Conservation (phyloP, 2,888 invertebrate genomes). For the Acrobasis suavella region DNA sequence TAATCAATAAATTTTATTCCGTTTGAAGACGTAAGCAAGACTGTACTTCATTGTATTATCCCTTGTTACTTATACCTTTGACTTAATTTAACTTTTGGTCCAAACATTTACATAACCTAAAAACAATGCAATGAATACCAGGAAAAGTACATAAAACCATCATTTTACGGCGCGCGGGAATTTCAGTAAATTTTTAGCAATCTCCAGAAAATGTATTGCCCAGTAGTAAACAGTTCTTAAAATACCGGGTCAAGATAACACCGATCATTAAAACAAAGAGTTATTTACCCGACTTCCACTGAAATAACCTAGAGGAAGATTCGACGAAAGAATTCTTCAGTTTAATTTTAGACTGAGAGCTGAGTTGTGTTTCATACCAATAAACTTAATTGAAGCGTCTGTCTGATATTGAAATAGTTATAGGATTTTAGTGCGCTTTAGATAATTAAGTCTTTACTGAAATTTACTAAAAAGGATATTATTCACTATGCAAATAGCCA, state of each 20-base stretch:
- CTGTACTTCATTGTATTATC: too few species aligned
- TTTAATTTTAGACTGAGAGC: not conserved
- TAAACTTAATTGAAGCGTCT: too few species aligned
- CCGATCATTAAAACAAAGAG: not conserved
- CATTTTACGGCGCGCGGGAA: not conserved
- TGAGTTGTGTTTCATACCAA: not conserved
- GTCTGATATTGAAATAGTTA: too few species aligned
- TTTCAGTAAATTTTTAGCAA: not conserved
- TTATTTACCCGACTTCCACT: constrained; percentile 11
- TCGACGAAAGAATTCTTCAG: not conserved
- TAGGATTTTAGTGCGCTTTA: too few species aligned
- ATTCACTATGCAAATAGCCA: too few species aligned
- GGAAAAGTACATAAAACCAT: not conserved
- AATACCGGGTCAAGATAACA: constrained; percentile 7
- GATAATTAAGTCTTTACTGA: too few species aligned
- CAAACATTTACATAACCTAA: not conserved
- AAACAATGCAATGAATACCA: not conserved
- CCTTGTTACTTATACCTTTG: too few species aligned
- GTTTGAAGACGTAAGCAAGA: too few species aligned
- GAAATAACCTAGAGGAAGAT: constrained; percentile 4
- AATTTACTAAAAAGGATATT: too few species aligned
- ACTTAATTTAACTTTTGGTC: too few species aligned
- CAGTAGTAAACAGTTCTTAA: constrained; percentile 2
- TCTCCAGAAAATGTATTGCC: constrained; percentile 1
- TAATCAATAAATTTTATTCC: too few species aligned